These are phyloP conservation scores for Neosalanx taihuensis DNA, from an alignment of 2,797 vertebrate genomes.

Conservation along the genomic window DNA sequence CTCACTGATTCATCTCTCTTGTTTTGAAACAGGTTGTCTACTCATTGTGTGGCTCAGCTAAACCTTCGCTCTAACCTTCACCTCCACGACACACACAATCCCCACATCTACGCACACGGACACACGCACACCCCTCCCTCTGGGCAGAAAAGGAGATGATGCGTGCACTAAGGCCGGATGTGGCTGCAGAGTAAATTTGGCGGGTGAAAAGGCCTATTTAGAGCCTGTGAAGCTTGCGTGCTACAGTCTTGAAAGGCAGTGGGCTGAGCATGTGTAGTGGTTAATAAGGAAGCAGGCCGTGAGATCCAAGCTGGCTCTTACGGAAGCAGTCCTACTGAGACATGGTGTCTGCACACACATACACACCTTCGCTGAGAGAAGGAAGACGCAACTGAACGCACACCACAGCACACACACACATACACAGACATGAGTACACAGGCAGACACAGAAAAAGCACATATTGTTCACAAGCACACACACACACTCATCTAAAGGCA, in stretches of 20 bases:
- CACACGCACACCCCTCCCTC: too few relatives aligned
- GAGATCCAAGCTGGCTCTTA: conserved; percentile 4
- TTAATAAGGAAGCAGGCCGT: conserved; percentile 14
- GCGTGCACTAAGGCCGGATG: not conserved
- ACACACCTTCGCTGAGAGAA: not conserved
- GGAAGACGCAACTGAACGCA: not conserved
- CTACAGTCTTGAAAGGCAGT: not conserved
- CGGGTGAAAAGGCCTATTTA: conserved; percentile 6
- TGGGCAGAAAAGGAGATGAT: not conserved
- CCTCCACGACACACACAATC: too few relatives aligned
- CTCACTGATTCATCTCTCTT: conserved; percentile 5
- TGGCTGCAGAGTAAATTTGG: conserved; percentile 9
- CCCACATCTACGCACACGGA: not conserved
- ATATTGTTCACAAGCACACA: not conserved
- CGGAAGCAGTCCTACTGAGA: conserved; percentile 6
- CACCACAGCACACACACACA: not conserved
- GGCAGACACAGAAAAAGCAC: not conserved
- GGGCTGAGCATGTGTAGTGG: conserved; percentile 13
- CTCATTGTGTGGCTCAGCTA: too few relatives aligned
- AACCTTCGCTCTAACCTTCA: too few relatives aligned
- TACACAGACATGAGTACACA: not conserved
- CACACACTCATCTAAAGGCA: not conserved
- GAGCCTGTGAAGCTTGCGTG: conserved; percentile 14
- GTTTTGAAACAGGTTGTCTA: not conserved
- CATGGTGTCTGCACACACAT: conserved; percentile 4